These are phyloP conservation scores for Brachionus manjavacas DNA, from an alignment of 1,140 invertebrate genomes.

Conservation along the genomic window DNA sequence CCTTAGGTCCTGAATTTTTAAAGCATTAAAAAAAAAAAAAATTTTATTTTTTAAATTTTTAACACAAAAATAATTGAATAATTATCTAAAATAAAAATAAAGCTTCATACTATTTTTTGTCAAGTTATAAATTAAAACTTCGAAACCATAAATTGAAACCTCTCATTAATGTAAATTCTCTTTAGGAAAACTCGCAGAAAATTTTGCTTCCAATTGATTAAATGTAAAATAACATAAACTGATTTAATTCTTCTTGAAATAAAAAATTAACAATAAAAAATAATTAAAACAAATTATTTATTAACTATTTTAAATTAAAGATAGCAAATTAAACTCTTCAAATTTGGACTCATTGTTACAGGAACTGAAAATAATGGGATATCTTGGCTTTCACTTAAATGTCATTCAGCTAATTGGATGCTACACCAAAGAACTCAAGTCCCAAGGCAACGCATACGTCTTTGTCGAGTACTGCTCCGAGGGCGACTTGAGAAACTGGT, in stretches of 20 bases:
- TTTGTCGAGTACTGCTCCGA: conserved; percentile 40
- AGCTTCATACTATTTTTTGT: too few relatives aligned
- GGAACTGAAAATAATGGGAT: conserved; percentile 99
- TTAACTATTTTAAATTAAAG: neutral
- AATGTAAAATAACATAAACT: neutral
- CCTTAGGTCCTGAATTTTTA: too few relatives aligned
- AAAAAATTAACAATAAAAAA: neutral
- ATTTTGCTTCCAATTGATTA: neutral
- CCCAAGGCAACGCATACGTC: neutral
- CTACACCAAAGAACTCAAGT: conserved; percentile 1
- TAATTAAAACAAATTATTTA: neutral
- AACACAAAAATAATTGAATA: too few relatives aligned
- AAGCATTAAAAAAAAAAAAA: too few relatives aligned
- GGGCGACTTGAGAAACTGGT: conserved; percentile 31
- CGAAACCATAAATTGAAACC: too few relatives aligned
- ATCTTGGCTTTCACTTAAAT: conserved; percentile 94
- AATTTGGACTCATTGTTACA: conserved; percentile 93
- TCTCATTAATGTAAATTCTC: too few relatives aligned
- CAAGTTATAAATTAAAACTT: too few relatives aligned
- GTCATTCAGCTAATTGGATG: conserved; percentile 87
- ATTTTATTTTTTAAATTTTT: too few relatives aligned
- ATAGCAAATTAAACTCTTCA: conserved; percentile 75
- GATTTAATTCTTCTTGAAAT: neutral
- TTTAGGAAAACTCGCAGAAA: too few relatives aligned
- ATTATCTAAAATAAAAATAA: too few relatives aligned